These are phyloP conservation scores for Psilanteris sp. DNA, from an alignment of 1,140 invertebrate genomes.

Conservation along the genomic window DNA sequence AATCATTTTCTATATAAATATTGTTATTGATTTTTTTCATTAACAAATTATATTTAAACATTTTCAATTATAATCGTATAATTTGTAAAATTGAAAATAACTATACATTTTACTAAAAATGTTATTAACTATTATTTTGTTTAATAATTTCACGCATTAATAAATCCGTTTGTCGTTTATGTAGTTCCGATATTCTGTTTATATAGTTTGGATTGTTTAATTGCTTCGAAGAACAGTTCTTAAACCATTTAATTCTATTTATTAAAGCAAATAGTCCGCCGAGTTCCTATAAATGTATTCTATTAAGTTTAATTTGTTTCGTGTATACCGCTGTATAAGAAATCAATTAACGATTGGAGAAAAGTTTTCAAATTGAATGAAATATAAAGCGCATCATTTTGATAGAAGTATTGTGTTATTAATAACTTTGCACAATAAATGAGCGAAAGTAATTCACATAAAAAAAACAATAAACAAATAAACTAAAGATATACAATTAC, in stretches of 20 bases:
- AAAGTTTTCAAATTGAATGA: conserved; percentile 24
- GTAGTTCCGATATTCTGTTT: no score
- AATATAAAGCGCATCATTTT: conserved; percentile 9
- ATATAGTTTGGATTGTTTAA: conserved; percentile 17
- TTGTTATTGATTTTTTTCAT: no score
- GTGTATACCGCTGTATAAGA: background rate
- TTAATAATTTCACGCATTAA: conserved; percentile 6
- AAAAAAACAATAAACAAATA: no score
- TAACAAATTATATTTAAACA: no score
- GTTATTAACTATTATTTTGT: conserved; percentile 5
- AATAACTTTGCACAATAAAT: conserved; percentile 27
- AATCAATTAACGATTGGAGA: conserved; percentile 33
- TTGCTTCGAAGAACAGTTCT: conserved; percentile 38
- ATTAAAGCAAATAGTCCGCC: conserved; percentile 21
- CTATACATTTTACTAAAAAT: no score
- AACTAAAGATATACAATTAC: no score
- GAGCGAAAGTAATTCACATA: background rate
- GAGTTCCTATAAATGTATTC: conserved; percentile 33
- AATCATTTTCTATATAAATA: no score
- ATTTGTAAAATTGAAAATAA: no score
- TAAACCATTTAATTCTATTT: conserved; percentile 46
- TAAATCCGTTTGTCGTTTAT: conserved; percentile 31
- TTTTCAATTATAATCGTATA: background rate
- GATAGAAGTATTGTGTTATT: conserved; percentile 22
- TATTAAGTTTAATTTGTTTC: conserved; percentile 45